A percentile compares a stretch with the other conserved stretches of the same genome.
phyloP scores from a whole-genome alignment of 2,797 vertebrate genomes.

The Strix occidentalis region DNA sequence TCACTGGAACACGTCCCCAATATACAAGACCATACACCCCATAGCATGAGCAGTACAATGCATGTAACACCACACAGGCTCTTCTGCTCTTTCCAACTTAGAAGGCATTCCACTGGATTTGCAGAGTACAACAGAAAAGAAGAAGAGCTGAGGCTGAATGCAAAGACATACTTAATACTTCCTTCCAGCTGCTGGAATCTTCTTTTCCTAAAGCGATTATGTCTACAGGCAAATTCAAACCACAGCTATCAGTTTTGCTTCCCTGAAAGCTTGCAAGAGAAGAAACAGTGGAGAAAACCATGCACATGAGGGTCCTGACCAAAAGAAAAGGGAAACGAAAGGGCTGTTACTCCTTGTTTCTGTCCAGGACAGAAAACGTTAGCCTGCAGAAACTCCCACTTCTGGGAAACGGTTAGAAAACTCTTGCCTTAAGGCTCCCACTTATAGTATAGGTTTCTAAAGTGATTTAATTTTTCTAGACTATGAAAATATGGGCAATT shows the following conservation, averaged over 20 bases:
- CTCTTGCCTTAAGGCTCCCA: neutral
- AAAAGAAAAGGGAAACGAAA: neutral
- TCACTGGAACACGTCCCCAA: neutral
- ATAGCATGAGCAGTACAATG: neutral
- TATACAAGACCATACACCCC: neutral
- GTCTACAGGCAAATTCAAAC: neutral
- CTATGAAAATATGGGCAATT: neutral
- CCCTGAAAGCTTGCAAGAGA: neutral
- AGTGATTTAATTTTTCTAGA: neutral
- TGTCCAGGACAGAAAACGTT: neutral
- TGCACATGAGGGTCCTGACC: neutral
- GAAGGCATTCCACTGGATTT: neutral
- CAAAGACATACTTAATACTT: neutral
- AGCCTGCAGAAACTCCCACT: neutral
- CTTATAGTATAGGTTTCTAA: neutral
- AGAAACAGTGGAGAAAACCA: neutral
- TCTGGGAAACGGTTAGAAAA: neutral
- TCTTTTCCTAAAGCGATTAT: neutral
- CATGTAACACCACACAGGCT: neutral
- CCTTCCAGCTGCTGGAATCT: neutral
- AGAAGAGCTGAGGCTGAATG: neutral
- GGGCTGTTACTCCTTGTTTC: neutral
- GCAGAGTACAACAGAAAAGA: neutral
- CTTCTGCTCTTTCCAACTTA: neutral
- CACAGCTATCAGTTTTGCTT: neutral